Conservation (phyloP, 2,113 vertebrate genomes). For the Triplophysa tibetana region DNA sequence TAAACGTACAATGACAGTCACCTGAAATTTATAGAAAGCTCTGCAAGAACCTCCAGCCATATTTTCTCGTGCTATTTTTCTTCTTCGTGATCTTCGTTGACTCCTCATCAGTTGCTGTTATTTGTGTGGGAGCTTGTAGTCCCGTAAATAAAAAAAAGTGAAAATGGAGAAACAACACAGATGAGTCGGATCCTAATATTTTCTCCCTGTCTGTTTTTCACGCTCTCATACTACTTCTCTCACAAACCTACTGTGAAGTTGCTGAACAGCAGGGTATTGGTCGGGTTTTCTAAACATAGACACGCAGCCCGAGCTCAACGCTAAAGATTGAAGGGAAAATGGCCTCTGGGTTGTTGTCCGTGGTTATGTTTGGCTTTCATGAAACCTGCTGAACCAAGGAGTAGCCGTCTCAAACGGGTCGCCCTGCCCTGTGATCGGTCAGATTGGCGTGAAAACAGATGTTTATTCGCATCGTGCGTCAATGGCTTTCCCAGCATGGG, state of each 20-base stretch:
- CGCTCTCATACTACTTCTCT: constrained; percentile 37
- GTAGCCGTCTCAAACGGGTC: constrained; percentile 13
- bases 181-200: constrained; percentile 41
- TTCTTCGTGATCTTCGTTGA: constrained; percentile 29
- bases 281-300: constrained; percentile 53
- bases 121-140: constrained; percentile 50
- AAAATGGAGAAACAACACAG: constrained; percentile 36
- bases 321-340: not conserved
- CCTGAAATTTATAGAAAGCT: constrained; percentile 28
- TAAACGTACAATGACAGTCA: not conserved
- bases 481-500: not conserved
- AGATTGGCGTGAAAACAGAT: constrained; percentile 30
- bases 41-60: constrained; percentile 4
- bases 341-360: not conserved
- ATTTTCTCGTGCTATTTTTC: constrained; percentile 24
- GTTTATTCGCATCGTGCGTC: not conserved
- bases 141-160: constrained; percentile 34
- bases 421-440: not conserved
- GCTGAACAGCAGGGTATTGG: constrained; percentile 51
- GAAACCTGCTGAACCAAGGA: not conserved
- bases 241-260: constrained; percentile 49
- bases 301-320: constrained; percentile 26
- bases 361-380: constrained; percentile 12
- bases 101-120: constrained; percentile 32
- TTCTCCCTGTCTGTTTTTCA: constrained; percentile 26